Percentiles rank a stretch among this genome's conserved stretches.
Evolutionary conservation across 2,888 invertebrate genomes (phyloP).

Genomic region (Eudasyphora cyanicolor): DNA sequence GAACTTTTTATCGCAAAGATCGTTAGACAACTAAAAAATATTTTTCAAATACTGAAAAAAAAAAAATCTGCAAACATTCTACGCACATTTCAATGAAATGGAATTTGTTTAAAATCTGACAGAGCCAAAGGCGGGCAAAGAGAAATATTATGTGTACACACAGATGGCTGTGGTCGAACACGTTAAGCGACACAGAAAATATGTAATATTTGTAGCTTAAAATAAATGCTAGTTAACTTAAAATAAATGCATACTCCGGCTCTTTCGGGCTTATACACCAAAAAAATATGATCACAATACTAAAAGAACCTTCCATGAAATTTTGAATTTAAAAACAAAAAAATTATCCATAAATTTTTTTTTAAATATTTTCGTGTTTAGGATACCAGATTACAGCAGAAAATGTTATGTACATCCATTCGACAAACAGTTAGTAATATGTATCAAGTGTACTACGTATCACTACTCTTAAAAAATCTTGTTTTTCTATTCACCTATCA

Average conservation of each 20-base stretch:
- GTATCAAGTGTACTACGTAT: too few species aligned
- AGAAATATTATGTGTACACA: neutral
- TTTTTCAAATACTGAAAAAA: slow-evolving; percentile 11
- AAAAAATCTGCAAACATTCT: slow-evolving; percentile 40
- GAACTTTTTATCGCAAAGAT: slow-evolving; percentile 49
- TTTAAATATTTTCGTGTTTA: neutral
- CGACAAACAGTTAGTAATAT: too few species aligned
- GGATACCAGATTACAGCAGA: neutral
- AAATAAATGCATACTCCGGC: too few species aligned
- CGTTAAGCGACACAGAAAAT: neutral
- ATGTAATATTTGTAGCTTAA: neutral
- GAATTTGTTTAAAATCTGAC: slow-evolving; percentile 9
- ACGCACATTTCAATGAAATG: neutral
- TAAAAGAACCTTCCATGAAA: too few species aligned
- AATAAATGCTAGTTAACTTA: too few species aligned
- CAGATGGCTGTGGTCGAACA: neutral
- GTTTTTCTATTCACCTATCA: too few species aligned
- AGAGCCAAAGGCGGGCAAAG: neutral
- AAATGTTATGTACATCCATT: neutral
- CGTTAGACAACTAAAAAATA: slow-evolving; percentile 33
- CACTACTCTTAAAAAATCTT: too few species aligned
- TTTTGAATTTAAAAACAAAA: too few species aligned
- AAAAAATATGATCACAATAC: too few species aligned
- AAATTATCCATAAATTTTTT: too few species aligned
- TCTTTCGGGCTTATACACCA: too few species aligned